Evolutionary conservation across 2,113 vertebrate genomes (phyloP).

Genomic region (Planiliza haematocheilus): DNA sequence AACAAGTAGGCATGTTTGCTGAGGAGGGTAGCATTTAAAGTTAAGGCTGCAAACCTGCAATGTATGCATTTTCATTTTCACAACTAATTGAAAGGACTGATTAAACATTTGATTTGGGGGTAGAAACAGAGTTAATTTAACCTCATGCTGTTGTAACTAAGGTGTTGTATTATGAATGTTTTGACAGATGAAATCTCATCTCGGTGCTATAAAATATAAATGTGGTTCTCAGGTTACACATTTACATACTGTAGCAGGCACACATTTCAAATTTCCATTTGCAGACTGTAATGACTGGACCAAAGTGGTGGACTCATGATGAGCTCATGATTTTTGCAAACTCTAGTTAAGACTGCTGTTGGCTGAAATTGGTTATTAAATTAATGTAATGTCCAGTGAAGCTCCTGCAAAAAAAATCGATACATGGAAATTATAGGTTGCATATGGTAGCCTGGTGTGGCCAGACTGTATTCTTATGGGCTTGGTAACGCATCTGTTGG

Average conservation of each 20-base stretch:
- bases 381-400: no score
- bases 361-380: no score
- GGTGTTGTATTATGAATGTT: background rate
- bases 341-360: background rate
- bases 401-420: no score
- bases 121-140: conserved; percentile 1
- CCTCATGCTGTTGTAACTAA: background rate
- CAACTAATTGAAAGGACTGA: background rate
- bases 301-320: background rate
- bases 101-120: conserved; percentile 20
- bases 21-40: background rate
- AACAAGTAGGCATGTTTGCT: conserved; percentile 17
- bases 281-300: background rate
- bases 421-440: no score
- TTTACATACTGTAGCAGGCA: conserved; percentile 9
- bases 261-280: conserved; percentile 2
- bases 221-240: background rate
- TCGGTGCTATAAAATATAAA: background rate
- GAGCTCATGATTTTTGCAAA: no score
- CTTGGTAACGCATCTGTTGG: no score
- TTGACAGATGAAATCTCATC: background rate
- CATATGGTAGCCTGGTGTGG: no score
- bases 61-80: conserved; percentile 8
- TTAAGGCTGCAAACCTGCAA: conserved; percentile 6
- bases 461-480: no score